phyloP scores from a whole-genome alignment of 2,888 invertebrate species.

The Lydus trimaculatus region DNA sequence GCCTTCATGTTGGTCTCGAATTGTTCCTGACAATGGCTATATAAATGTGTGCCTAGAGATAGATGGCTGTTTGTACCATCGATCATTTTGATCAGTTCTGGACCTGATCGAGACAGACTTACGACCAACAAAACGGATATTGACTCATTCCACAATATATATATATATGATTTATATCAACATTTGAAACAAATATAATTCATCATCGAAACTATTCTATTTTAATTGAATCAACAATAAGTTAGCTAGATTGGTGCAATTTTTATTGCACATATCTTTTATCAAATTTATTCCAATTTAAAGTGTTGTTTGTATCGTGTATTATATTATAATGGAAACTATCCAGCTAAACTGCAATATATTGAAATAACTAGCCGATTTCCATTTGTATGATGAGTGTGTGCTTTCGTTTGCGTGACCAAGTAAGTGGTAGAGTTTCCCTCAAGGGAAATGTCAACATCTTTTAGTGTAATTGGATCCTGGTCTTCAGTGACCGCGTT shows the following conservation, averaged over 20 bases:
- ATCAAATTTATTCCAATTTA: background rate
- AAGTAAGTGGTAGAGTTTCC: constrained; percentile 34
- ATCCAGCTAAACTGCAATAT: constrained; percentile 15
- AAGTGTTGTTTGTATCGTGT: background rate
- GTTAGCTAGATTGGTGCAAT: background rate
- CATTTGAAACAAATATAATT: background rate
- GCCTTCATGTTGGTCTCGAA: constrained; percentile 39
- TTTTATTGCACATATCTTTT: background rate
- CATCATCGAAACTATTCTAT: background rate
- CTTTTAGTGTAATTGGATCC: constrained; percentile 37
- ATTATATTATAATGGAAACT: background rate
- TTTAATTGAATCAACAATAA: background rate
- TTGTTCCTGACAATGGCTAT: constrained; percentile 52
- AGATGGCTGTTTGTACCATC: constrained; percentile 55
- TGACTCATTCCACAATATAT: constrained; percentile 35
- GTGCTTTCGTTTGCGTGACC: constrained; percentile 30
- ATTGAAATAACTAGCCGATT: constrained; percentile 34
- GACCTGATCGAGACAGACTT: constrained; percentile 49
- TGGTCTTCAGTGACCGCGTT: constrained; percentile 33
- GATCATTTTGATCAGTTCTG: constrained; percentile 57
- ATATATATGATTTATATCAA: constrained; percentile 29
- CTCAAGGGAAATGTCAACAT: constrained; percentile 39
- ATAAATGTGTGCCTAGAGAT: constrained; percentile 53
- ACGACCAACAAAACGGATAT: constrained; percentile 36
- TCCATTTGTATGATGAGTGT: constrained; percentile 26